Base-by-base conservation (phyloP, 2,888 invertebrate species). In the Spialia ferax region DNA sequence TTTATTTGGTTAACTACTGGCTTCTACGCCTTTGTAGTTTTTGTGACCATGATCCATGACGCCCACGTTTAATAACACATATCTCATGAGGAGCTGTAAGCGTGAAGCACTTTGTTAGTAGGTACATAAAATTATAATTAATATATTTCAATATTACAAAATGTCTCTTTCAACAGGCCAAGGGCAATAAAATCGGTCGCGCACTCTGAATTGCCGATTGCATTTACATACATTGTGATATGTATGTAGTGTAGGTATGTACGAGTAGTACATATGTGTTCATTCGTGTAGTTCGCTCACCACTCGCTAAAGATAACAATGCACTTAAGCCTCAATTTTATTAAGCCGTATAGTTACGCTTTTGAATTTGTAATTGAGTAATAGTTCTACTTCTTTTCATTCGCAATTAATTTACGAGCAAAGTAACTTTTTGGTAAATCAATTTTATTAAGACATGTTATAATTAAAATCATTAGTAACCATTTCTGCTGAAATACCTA, bases 321-420 rank as follows among this genome's bases (percentile, higher is more conserved):
- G 42, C 15, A 11, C 42, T 42, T 15, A 42, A 42, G 42, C 42
- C 42, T 42, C 2, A 15, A 15, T 15, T 10, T 42, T 42, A n/a
- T n/a, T 50, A 22, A 22, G 22, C 10, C 23, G 52, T 23, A n/a
- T n/a, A 13, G 63, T 54, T 35, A 54, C 63, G 63, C 54, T 63
- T 38, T 54, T 54, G 63, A 63, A 54, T 63, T 54, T 35, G 38
- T 52, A 63, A 52, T 54, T 50, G 22, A 50, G 42, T 42, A 42
- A 42, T 15, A 42, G 42, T 42, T 42, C 48, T 20, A 50, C 48
- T 22, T 22, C 48, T 22, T 22, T 50, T 50, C 3, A 10, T 20
- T 50, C 20, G 22, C 10, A 50, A 50, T 13, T 42, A 42, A 42
- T 42, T 42, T 20, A 11, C 11, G 10, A 22, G 22, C 11, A 22